Evolutionary conservation across 1,140 invertebrate species (phyloP).

Genomic region (Pantala flavescens): DNA sequence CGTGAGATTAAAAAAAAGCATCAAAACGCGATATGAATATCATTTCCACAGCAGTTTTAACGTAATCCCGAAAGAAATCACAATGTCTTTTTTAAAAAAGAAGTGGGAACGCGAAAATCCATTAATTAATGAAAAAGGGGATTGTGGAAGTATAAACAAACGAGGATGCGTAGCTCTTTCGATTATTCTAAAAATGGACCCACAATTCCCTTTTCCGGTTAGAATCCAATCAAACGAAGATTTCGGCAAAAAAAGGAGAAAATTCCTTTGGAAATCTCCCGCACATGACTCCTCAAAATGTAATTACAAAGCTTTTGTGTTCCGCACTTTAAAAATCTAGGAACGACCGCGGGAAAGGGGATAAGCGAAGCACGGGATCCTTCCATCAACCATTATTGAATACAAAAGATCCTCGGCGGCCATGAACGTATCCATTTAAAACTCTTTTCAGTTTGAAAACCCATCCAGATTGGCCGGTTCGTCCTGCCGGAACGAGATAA

Average conservation of each 20-base stretch:
- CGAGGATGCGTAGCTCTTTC: no score
- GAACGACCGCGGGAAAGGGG: no score
- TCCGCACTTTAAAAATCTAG: background rate
- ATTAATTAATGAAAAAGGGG: no score
- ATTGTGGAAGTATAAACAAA: no score
- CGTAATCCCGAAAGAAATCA: no score
- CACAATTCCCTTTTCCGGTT: background rate
- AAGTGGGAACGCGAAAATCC: no score
- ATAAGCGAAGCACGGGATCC: no score
- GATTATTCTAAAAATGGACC: no score
- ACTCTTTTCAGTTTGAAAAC: background rate
- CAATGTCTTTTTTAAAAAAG: no score
- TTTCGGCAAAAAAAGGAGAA: background rate
- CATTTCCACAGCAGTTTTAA: no score
- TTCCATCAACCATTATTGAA: constrained; percentile 1
- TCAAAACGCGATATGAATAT: no score
- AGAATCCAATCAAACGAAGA: background rate
- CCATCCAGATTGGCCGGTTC: background rate
- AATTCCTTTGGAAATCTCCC: background rate
- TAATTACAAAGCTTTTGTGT: constrained; percentile 3
- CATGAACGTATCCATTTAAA: background rate
- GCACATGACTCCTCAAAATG: background rate
- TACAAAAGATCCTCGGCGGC: background rate
- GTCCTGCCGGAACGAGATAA: background rate
- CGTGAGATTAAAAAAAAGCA: no score